Evolutionary conservation across 2,113 vertebrate species (phyloP).

Genomic region (Erpornis zantholeuca): DNA sequence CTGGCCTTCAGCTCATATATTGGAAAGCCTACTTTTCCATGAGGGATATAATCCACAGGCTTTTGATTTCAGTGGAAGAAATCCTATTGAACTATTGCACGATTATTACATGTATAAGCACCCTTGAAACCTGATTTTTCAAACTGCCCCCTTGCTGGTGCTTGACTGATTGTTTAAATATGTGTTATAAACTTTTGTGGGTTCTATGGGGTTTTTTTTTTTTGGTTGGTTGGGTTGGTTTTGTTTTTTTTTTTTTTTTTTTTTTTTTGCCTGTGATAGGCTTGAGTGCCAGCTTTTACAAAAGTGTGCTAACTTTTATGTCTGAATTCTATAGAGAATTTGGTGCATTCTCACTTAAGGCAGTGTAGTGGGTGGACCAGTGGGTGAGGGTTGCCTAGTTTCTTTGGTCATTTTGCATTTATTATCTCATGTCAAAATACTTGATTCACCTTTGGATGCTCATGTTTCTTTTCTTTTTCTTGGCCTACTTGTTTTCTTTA

Average conservation of each 20-base stretch:
- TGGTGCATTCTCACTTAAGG: neutral
- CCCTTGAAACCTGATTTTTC: neutral
- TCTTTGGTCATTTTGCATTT: neutral
- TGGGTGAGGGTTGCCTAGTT: neutral
- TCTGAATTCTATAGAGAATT: neutral
- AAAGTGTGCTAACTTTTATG: neutral
- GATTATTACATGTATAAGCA: neutral
- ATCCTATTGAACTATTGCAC: neutral
- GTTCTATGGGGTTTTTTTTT: too few relatives aligned
- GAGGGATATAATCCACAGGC: neutral
- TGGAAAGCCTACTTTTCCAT: neutral
- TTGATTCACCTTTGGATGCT: neutral
- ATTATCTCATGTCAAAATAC: neutral
- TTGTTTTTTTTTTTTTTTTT: too few relatives aligned
- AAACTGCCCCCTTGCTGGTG: neutral
- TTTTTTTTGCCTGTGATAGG: too few relatives aligned
- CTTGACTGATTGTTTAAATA: neutral
- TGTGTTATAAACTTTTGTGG: neutral
- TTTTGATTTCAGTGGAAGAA: neutral
- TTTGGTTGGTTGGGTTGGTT: too few relatives aligned
- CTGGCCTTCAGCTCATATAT: neutral
- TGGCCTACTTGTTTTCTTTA: neutral
- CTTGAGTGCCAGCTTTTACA: too few relatives aligned
- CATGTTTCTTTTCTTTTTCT: neutral
- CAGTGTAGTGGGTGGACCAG: neutral